These are phyloP conservation scores for Drosophila greeni DNA, from an alignment of 2,888 invertebrate genomes.

Conservation along the genomic window DNA sequence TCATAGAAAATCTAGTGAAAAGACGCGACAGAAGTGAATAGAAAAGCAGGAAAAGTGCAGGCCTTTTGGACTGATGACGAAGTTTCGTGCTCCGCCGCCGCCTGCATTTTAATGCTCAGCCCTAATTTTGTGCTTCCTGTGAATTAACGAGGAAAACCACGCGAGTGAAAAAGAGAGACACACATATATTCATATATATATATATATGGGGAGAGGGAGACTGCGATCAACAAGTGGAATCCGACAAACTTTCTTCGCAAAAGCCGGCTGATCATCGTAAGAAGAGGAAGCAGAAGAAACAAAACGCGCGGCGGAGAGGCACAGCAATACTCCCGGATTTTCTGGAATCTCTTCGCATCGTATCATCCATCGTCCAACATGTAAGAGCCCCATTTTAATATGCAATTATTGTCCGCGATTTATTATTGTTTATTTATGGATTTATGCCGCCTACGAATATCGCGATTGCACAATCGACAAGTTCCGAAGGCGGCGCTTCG, in stretches of 20 bases:
- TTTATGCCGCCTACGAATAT: conserved; percentile 59
- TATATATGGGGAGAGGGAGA: conserved; percentile 11
- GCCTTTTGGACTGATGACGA: conserved; percentile 30
- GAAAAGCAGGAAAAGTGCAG: conserved; percentile 57
- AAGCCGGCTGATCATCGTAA: conserved; percentile 37
- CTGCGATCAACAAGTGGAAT: conserved; percentile 39
- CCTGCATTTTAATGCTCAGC: conserved; percentile 53
- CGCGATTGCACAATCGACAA: conserved; percentile 60
- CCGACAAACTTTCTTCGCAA: conserved; percentile 43
- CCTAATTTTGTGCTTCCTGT: conserved; percentile 71
- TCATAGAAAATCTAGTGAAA: conserved; percentile 43
- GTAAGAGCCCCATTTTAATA: conserved; percentile 52
- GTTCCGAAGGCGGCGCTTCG: conserved; percentile 14
- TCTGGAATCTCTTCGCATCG: conserved; percentile 28
- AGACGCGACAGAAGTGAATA: conserved; percentile 30
- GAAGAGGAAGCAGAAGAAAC: neutral
- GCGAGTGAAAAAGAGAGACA: conserved; percentile 8
- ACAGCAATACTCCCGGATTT: conserved; percentile 15
- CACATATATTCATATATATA: neutral
- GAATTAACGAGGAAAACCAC: conserved; percentile 43
- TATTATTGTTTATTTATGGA: conserved; percentile 59
- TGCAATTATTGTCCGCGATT: conserved; percentile 65
- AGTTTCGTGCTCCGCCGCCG: conserved; percentile 37
- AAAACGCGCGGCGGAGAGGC: conserved; percentile 1
- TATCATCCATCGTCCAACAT: conserved; percentile 23